phyloP scores from a whole-genome alignment of 2,797 vertebrate genomes.

The Sebastes nivosus region DNA sequence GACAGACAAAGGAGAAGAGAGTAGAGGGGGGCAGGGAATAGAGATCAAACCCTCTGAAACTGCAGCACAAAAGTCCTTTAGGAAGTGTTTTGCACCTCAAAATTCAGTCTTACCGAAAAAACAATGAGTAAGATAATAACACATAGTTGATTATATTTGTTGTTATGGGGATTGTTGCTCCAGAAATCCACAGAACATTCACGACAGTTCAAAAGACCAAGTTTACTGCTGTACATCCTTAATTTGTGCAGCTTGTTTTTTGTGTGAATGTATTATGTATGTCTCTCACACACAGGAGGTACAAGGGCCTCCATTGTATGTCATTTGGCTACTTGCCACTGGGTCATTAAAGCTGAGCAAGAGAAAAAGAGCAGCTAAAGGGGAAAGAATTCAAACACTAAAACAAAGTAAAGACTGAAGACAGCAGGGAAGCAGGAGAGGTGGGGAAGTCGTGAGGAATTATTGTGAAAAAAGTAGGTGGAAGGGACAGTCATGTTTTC shows the following conservation, averaged over 20 bases:
- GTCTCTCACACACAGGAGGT: slow-evolving; percentile 18
- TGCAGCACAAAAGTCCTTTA: not conserved
- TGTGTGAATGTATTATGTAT: slow-evolving; percentile 1
- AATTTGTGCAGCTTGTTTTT: slow-evolving; percentile 7
- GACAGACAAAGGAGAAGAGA: not conserved
- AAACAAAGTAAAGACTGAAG: not conserved
- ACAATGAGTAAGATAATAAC: not conserved
- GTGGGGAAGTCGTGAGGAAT: not conserved
- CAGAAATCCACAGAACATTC: not conserved
- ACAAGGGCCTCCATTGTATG: slow-evolving; percentile 62
- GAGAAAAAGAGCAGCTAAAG: slow-evolving; percentile 16
- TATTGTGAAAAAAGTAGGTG: not conserved
- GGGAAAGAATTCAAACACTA: not conserved
- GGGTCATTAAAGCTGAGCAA: slow-evolving; percentile 41
- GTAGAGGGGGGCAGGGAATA: not conserved
- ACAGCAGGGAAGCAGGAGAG: not conserved
- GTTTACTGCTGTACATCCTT: not conserved
- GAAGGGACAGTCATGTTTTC: not conserved
- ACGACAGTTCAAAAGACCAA: not conserved
- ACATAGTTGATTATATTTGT: not conserved
- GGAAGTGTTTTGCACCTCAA: not conserved
- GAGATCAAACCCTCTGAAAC: not conserved
- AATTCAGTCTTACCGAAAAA: not conserved
- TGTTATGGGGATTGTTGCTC: not conserved
- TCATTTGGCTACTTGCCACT: slow-evolving; percentile 56